Conservation (phyloP, 2,113 vertebrate species). For the Chlamydotis undulata region DNA sequence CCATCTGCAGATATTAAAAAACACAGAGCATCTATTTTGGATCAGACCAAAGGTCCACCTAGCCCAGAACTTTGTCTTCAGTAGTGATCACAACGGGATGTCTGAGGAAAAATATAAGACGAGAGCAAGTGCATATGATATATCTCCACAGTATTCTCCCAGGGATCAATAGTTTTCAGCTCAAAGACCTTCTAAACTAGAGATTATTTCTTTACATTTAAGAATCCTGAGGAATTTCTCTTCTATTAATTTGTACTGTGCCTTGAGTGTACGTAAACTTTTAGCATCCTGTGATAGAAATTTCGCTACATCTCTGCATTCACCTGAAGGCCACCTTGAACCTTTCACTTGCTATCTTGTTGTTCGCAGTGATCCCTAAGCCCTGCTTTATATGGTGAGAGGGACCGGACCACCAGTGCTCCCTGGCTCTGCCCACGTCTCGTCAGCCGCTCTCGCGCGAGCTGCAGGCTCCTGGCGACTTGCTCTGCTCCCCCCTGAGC, state of each 20-base stretch:
- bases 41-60: not conserved
- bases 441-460: no score
- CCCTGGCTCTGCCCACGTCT: no score
- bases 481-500: no score
- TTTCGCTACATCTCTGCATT: not conserved
- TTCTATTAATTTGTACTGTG: not conserved
- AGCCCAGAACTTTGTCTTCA: not conserved
- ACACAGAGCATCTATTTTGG: not conserved
- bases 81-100: not conserved
- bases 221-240: not conserved
- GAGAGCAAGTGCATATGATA: not conserved
- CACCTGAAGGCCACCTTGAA: not conserved
- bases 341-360: not conserved
- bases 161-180: not conserved
- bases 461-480: no score
- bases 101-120: not conserved
- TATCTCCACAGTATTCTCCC: not conserved
- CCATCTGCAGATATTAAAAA: not conserved
- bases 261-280: not conserved
- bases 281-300: not conserved
- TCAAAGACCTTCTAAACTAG: not conserved
- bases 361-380: not conserved
- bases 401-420: no score
- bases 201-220: not conserved
- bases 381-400: no score